Conservation (phyloP, 2,113 vertebrate genomes). For the Callospermophilus lateralis region DNA sequence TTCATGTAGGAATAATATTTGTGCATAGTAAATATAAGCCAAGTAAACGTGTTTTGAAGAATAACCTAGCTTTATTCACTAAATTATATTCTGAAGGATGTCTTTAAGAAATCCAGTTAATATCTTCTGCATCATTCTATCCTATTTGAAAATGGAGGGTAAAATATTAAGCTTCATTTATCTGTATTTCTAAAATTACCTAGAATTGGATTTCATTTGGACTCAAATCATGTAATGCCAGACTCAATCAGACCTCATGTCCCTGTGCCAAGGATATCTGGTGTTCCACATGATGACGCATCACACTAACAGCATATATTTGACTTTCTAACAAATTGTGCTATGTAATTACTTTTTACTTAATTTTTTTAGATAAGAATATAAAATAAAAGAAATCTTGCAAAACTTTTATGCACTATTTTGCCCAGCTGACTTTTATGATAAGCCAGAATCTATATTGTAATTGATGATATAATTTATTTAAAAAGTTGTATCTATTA, state of each 20-base stretch:
- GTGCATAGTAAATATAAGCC: background rate
- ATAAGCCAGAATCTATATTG: background rate
- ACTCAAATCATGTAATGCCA: background rate
- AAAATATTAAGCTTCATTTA: conserved; percentile 30
- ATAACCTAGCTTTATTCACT: background rate
- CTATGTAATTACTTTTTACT: background rate
- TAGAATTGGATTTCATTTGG: background rate
- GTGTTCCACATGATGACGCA: background rate
- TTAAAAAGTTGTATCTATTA: background rate
- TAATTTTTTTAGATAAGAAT: background rate
- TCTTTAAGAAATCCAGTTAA: background rate
- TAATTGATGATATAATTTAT: background rate
- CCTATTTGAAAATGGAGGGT: background rate
- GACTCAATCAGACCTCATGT: background rate
- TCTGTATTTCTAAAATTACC: background rate
- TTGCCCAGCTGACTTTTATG: background rate
- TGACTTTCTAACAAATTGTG: background rate
- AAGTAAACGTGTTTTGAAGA: conserved; percentile 13
- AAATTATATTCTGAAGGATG: conserved; percentile 4
- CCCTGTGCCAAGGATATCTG: background rate
- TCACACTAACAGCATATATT: background rate
- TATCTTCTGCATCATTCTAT: background rate
- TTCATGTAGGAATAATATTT: background rate
- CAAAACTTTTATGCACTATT: background rate
- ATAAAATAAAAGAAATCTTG: background rate